phyloP scores from a whole-genome alignment of 2,888 invertebrate genomes.

The Cerceris rybyensis region DNA sequence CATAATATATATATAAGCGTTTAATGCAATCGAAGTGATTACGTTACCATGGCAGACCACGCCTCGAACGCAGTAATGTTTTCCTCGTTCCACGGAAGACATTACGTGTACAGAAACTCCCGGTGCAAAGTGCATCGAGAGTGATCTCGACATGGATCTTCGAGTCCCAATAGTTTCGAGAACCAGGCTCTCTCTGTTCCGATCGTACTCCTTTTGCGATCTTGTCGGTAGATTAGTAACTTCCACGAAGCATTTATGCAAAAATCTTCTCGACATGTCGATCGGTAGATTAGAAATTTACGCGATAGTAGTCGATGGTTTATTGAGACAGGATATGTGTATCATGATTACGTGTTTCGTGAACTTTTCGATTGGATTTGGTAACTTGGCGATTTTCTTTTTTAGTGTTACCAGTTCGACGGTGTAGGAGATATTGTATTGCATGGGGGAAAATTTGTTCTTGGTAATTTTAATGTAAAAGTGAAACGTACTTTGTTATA shows the following conservation, averaged over 20 bases:
- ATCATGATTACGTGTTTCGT: background rate
- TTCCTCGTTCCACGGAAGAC: conserved; percentile 72
- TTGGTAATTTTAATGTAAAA: too few species aligned
- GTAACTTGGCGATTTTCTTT: too few species aligned
- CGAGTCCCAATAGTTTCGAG: conserved; percentile 20
- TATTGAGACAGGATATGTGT: conserved; percentile 18
- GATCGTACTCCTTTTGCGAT: conserved; percentile 31
- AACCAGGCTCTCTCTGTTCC: conserved; percentile 20
- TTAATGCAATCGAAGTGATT: conserved; percentile 56
- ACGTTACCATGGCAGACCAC: conserved; percentile 65
- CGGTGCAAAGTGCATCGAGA: conserved; percentile 33
- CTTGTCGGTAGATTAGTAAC: conserved; percentile 19
- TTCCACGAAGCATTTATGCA: conserved; percentile 2
- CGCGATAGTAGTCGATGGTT: conserved; percentile 17
- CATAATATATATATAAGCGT: conserved; percentile 18
- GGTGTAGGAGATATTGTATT: too few species aligned
- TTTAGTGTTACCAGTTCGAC: too few species aligned
- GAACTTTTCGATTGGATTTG: too few species aligned
- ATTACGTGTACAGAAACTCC: conserved; percentile 47
- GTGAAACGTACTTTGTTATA: too few species aligned
- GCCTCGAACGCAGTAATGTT: conserved; percentile 68
- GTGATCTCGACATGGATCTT: conserved; percentile 43
- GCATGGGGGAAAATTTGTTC: too few species aligned
- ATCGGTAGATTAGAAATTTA: conserved; percentile 37
- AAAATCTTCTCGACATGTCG: conserved; percentile 23